Percentiles rank a stretch among this genome's conserved stretches.
These are phyloP conservation scores for Leptarthrus brevirostris DNA, from an alignment of 2,888 invertebrate species.

Conservation along the genomic window DNA sequence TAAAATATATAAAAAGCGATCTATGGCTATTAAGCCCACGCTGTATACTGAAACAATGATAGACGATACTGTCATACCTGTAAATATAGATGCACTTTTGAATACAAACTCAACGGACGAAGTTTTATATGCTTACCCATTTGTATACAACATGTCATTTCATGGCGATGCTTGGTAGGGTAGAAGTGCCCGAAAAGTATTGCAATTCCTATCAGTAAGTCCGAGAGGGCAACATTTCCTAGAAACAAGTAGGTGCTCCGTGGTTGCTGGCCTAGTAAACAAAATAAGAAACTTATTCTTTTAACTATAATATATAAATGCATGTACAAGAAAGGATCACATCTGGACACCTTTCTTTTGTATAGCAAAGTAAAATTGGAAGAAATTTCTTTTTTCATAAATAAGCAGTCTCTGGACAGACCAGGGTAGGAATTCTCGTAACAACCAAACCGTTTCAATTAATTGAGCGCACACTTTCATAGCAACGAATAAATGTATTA, in stretches of 20 bases:
- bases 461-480: too few species aligned
- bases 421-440: too few species aligned
- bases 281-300: too few species aligned
- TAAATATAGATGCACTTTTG: constrained; percentile 8
- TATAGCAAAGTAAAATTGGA: too few species aligned
- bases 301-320: too few species aligned
- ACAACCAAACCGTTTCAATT: too few species aligned
- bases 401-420: too few species aligned
- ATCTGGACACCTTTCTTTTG: too few species aligned
- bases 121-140: constrained; percentile 61
- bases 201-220: constrained; percentile 73
- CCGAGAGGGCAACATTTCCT: constrained; percentile 75
- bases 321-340: too few species aligned
- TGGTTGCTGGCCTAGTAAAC: constrained; percentile 74
- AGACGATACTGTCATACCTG: constrained; percentile 74
- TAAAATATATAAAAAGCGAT: constrained; percentile 74
- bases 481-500: too few species aligned
- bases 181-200: constrained; percentile 70
- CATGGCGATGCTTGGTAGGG: constrained; percentile 63
- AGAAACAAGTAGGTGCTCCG: constrained; percentile 74
- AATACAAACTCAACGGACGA: not conserved
- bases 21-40: constrained; percentile 73
- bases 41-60: constrained; percentile 75
- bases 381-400: too few species aligned
- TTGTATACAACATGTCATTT: constrained; percentile 65